Evolutionary conservation across 2,888 invertebrate genomes (phyloP), one percentile per base, ranked within the genome.

Genomic region (Lasioglossum oenotherae): DNA sequence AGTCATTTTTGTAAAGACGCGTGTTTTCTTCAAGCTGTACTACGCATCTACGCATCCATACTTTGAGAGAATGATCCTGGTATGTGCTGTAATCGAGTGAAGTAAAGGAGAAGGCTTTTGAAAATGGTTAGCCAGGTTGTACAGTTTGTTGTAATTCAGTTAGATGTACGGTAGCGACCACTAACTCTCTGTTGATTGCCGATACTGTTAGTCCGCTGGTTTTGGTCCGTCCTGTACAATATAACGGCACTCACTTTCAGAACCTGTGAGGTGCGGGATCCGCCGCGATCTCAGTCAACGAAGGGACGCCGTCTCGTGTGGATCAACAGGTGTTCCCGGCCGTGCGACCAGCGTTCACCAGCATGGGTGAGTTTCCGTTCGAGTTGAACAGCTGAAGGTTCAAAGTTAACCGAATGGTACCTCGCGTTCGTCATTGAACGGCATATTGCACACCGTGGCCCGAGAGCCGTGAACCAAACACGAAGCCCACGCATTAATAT

Each of bases 301-400:
- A 87, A 87, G 85, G 87, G 87, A 92, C 92, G 87, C 83, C 88
- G 90, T 85, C 86, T 88, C 78, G 91, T 75, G 82, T 84, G 76
- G 84, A 87, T 86, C 85, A 81, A 85, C 89, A 91, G 88, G 86
- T 85, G 89, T 74, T 79, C 72, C 74, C 75, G 46, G 60, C 75
- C 64, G 72, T 67, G 77, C 41, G 57, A 71, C 78, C 83, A 67
- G 74, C 74, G 49, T 74, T 77, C 81, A 82, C 79, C 83, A 90
- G 84, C 84, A 90, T 90, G 90, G 90, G 90, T 90, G 82, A 90
- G 91, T 91, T 74, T 73, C 82, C 67, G 44, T 44, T 71, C 12
- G n/a, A 27, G 44, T 1, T 78, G 74, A 76, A 27, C 80, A 60
- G 16, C 4, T 8, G 19, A 64, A 31, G 57, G 4, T 57, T 57